Conservation (phyloP, 2,113 vertebrate species). For the Chionis minor region DNA sequence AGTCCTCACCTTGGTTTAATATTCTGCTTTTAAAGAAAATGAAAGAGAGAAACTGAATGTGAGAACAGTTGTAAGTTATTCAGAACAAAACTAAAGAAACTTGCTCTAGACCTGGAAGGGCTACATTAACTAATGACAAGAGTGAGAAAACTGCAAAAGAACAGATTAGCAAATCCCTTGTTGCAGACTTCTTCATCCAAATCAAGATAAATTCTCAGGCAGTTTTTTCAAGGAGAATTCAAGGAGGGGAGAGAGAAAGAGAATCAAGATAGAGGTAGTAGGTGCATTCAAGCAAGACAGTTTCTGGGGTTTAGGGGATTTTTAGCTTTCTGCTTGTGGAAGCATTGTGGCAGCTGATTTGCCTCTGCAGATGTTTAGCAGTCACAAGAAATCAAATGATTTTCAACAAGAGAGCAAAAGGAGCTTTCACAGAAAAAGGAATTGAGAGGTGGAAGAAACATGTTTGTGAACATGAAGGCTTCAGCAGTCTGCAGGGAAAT, state of each 20-base stretch:
- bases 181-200: background rate
- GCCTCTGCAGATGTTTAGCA: slow-evolving; percentile 26
- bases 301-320: background rate
- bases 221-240: slow-evolving; percentile 34
- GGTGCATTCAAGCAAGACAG: background rate
- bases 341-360: slow-evolving; percentile 9
- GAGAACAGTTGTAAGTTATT: slow-evolving; percentile 21
- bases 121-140: slow-evolving; percentile 1
- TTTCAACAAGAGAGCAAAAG: background rate
- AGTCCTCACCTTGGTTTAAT: slow-evolving; percentile 17
- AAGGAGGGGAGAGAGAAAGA: background rate
- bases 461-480: background rate
- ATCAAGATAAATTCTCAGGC: slow-evolving; percentile 34
- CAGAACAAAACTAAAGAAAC: slow-evolving; percentile 32
- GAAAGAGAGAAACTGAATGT: slow-evolving; percentile 6
- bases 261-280: background rate
- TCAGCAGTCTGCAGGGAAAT: background rate
- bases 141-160: slow-evolving; percentile 34
- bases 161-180: slow-evolving; percentile 39
- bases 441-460: background rate
- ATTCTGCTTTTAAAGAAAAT: slow-evolving; percentile 35
- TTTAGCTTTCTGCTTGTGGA: slow-evolving; percentile 20
- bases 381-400: slow-evolving; percentile 28
- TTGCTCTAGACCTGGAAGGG: slow-evolving; percentile 13
- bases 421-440: background rate